Conservation (phyloP, 2,797 vertebrate genomes). For the Carcharodon carcharias region DNA sequence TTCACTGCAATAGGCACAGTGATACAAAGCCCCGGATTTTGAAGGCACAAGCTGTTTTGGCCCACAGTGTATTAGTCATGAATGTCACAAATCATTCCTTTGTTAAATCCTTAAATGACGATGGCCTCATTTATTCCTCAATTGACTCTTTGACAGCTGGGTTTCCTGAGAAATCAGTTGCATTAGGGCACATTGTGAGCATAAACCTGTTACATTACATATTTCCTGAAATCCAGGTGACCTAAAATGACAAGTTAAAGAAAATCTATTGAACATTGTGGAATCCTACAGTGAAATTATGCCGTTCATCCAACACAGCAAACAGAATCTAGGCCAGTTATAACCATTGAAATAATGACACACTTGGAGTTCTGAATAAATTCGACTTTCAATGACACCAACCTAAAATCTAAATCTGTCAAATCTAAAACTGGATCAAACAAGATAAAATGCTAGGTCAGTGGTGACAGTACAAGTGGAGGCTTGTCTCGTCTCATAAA, state of each 20-base stretch:
- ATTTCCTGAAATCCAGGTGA: not conserved
- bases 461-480: not conserved
- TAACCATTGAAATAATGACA: conserved; percentile 24
- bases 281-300: not conserved
- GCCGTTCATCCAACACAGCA: not conserved
- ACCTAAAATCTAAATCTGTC: too few species aligned
- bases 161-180: not conserved
- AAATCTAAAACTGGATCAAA: not conserved
- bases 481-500: not conserved
- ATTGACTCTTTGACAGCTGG: not conserved
- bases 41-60: conserved; percentile 23
- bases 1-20: conserved; percentile 1
- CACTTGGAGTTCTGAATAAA: not conserved
- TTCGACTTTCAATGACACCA: not conserved
- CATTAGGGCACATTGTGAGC: not conserved
- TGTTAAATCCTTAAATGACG: conserved; percentile 9
- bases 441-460: not conserved
- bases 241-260: not conserved
- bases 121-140: not conserved
- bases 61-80: conserved; percentile 15
- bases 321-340: not conserved
- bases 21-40: conserved; percentile 33
- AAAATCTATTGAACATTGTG: not conserved
- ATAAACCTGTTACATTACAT: not conserved
- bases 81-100: conserved; percentile 34